These are phyloP conservation scores for Heliconius himera DNA, from an alignment of 1,140 invertebrate species.

Conservation along the genomic window DNA sequence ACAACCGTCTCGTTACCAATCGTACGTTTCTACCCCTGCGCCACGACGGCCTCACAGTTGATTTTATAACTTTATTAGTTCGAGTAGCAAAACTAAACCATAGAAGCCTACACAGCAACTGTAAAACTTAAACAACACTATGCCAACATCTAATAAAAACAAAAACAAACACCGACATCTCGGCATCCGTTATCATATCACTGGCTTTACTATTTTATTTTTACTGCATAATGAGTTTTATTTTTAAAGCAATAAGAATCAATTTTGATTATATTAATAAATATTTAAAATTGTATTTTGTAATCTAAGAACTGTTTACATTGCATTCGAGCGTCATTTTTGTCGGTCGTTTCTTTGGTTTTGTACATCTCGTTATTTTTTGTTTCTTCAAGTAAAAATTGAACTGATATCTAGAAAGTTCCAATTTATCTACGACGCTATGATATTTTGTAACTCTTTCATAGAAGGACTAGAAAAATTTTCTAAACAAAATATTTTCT, in stretches of 20 bases:
- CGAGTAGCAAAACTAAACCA: constrained; percentile 3
- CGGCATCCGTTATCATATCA: constrained; percentile 43
- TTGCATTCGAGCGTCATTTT: neutral
- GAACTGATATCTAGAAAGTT: no score
- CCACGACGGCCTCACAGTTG: neutral
- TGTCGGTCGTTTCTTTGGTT: neutral
- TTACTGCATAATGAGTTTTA: neutral
- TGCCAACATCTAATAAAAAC: constrained; percentile 37
- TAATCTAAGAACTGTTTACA: constrained; percentile 16
- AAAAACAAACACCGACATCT: constrained; percentile 44
- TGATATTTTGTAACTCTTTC: no score
- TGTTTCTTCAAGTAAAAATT: no score
- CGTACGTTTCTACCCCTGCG: no score
- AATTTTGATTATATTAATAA: neutral
- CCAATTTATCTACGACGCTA: no score
- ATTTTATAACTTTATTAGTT: neutral
- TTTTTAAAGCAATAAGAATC: neutral
- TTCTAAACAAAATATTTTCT: no score
- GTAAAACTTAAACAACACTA: constrained; percentile 18
- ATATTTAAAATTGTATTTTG: neutral
- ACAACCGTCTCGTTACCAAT: no score
- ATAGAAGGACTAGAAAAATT: no score
- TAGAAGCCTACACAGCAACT: constrained; percentile 19
- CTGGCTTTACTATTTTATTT: constrained; percentile 15
- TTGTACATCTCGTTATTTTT: neutral